phyloP scores from a whole-genome alignment of 2,113 vertebrate species.

The human region GRCh38 chr14:92875501-92876000 shows the following conservation, averaged over 20 bases:
- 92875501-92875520: not conserved
- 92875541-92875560: not conserved
- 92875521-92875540: too few species aligned
- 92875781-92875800: not conserved
- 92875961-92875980: not conserved
- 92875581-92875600: not conserved
- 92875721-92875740: not conserved
- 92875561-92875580: not conserved
- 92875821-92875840: not conserved
- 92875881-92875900: not conserved
- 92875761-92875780: slow-evolving; percentile 21
- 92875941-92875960: rapidly evolving
- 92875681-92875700: not conserved
- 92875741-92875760: not conserved
- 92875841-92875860: not conserved
- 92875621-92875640: too few species aligned
- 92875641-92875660: not conserved
- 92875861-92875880: not conserved
- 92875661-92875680: not conserved
- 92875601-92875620: rapidly evolving
- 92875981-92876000: not conserved
- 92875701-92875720: not conserved
- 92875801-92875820: not conserved
- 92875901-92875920: not conserved
- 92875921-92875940: not conserved